Evolutionary conservation across 2,888 invertebrate genomes (phyloP).

Genomic region (Aplocera efformata): DNA sequence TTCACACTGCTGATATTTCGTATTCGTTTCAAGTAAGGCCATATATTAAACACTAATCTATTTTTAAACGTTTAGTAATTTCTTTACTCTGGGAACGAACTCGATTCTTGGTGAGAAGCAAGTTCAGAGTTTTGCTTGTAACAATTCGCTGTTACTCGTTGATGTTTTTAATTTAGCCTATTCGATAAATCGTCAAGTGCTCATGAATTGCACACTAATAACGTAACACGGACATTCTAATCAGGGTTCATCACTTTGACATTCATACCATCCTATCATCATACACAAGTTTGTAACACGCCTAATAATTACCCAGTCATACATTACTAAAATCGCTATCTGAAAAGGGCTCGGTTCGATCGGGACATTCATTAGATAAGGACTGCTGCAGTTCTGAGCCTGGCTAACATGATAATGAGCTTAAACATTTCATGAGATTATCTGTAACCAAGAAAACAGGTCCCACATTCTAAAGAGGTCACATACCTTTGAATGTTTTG

Average conservation of each 20-base stretch:
- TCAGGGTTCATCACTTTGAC: slow-evolving; percentile 80
- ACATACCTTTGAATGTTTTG: slow-evolving; percentile 63
- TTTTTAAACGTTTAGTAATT: slow-evolving; percentile 80
- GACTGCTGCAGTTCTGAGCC: slow-evolving; percentile 59
- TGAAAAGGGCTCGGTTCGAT: slow-evolving; percentile 70
- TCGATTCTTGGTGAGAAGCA: slow-evolving; percentile 73
- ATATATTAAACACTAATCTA: slow-evolving; percentile 80
- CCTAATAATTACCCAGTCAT: slow-evolving; percentile 67
- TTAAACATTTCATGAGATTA: slow-evolving; percentile 55
- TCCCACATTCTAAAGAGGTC: slow-evolving; percentile 38
- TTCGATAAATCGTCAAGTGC: slow-evolving; percentile 52
- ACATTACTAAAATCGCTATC: slow-evolving; percentile 73
- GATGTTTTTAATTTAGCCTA: slow-evolving; percentile 45
- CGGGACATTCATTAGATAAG: slow-evolving; percentile 68
- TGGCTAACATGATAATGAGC: slow-evolving; percentile 71
- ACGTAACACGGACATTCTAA: slow-evolving; percentile 78
- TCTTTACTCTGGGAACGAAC: slow-evolving; percentile 76
- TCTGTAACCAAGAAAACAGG: slow-evolving; percentile 39
- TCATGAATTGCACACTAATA: slow-evolving; percentile 75
- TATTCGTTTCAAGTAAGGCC: slow-evolving; percentile 81
- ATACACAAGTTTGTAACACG: slow-evolving; percentile 68
- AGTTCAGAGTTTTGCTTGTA: slow-evolving; percentile 70
- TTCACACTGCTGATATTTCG: slow-evolving; percentile 79
- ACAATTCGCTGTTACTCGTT: slow-evolving; percentile 65
- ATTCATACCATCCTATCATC: slow-evolving; percentile 77